phyloP scores from a whole-genome alignment of 2,888 invertebrate species.

The Hypselothyrea guttata region DNA sequence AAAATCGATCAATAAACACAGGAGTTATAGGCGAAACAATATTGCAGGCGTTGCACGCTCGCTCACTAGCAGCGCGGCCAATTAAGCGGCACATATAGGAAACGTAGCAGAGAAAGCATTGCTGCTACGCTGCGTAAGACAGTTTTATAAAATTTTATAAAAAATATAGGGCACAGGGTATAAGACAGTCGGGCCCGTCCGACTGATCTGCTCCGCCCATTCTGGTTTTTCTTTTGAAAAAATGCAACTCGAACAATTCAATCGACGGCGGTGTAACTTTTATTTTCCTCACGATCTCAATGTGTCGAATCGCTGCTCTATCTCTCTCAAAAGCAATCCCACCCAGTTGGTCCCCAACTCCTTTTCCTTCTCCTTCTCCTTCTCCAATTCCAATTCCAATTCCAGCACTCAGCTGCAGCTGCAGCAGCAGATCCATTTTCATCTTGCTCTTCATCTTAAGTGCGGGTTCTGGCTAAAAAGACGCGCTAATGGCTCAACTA shows the following conservation, averaged over 20 bases:
- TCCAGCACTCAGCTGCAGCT: too few relatives aligned
- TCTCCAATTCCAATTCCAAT: too few relatives aligned
- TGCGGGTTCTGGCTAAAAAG: conserved; percentile 35
- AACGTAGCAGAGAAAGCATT: too few relatives aligned
- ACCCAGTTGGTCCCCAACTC: conserved; percentile 28
- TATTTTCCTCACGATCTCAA: conserved; percentile 1
- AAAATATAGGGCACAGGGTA: too few relatives aligned
- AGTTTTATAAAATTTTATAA: too few relatives aligned
- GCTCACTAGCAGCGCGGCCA: too few relatives aligned
- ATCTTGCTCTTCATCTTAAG: neutral
- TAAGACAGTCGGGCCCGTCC: too few relatives aligned
- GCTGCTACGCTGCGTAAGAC: too few relatives aligned
- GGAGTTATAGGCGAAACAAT: too few relatives aligned
- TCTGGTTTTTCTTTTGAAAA: conserved; percentile 6
- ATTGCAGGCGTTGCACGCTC: too few relatives aligned
- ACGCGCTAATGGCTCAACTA: conserved; percentile 61
- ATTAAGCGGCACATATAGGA: too few relatives aligned
- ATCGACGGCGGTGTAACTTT: conserved; percentile 23
- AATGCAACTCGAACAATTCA: conserved; percentile 45
- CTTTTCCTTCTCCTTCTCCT: neutral
- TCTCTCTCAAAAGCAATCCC: conserved; percentile 26
- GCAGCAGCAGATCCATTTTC: neutral
- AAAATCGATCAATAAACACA: too few relatives aligned
- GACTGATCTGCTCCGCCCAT: neutral
- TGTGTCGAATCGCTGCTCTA: neutral